These are phyloP conservation scores for Aquatica leii DNA, from an alignment of 2,888 invertebrate genomes.

Conservation along the genomic window DNA sequence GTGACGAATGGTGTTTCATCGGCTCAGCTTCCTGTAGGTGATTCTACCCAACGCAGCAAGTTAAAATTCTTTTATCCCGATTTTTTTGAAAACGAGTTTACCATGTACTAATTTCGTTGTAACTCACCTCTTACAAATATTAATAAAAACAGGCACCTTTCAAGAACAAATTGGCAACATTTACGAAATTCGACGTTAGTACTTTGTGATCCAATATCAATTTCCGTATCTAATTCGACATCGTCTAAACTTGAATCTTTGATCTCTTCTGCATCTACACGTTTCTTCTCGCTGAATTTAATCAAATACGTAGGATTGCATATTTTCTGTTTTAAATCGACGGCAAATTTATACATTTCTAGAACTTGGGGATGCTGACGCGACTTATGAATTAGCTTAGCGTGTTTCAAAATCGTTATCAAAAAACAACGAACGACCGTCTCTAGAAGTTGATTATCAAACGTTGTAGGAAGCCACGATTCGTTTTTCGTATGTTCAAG, in stretches of 20 bases:
- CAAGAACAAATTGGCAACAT: conserved; percentile 60
- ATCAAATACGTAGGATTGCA: conserved; percentile 42
- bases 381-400: conserved; percentile 60
- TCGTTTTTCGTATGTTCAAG: conserved; percentile 58
- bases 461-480: conserved; percentile 64
- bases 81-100: too few species aligned
- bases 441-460: conserved; percentile 61
- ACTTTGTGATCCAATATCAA: conserved; percentile 27
- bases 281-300: conserved; percentile 29
- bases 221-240: conserved; percentile 28
- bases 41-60: too few species aligned
- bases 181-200: conserved; percentile 47
- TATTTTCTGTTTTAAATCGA: conserved; percentile 52
- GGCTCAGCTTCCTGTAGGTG: too few species aligned
- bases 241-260: conserved; percentile 29
- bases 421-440: conserved; percentile 62
- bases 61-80: too few species aligned
- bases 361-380: conserved; percentile 50
- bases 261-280: conserved; percentile 25
- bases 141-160: conserved; percentile 63
- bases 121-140: conserved; percentile 60
- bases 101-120: too few species aligned
- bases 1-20: too few species aligned
- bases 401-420: conserved; percentile 64
- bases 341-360: conserved; percentile 55